A percentile compares a stretch with the other conserved stretches of the same genome.
These are phyloP conservation scores for Apeltes quadracus DNA, from an alignment of 2,113 vertebrate species.

Conservation along the genomic window DNA sequence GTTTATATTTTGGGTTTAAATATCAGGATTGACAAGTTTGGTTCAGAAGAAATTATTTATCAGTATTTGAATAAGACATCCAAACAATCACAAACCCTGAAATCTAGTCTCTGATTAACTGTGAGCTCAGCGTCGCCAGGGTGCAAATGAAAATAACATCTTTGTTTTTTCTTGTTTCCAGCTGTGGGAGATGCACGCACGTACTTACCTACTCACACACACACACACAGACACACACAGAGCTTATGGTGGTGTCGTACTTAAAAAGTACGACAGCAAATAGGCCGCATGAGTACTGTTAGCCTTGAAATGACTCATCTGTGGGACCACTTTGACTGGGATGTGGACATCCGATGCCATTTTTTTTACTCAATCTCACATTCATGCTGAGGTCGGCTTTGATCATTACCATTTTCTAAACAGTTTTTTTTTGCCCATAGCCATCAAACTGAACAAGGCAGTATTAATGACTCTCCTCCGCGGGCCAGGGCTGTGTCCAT, in stretches of 20 bases:
- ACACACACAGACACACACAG: conserved; percentile 1
- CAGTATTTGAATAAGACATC: conserved; percentile 34
- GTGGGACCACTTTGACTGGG: conserved; percentile 27
- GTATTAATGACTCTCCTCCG: conserved; percentile 35
- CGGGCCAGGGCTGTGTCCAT: conserved; percentile 13
- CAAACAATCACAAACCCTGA: conserved; percentile 43
- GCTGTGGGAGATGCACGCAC: conserved; percentile 30
- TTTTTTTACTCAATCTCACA: conserved; percentile 16
- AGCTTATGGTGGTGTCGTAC: conserved; percentile 19
- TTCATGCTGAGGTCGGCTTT: conserved; percentile 23
- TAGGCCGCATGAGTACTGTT: not conserved
- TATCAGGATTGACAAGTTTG: not conserved
- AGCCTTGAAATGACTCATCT: conserved; percentile 41
- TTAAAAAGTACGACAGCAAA: conserved; percentile 28
- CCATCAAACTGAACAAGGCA: conserved; percentile 11
- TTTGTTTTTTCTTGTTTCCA: conserved; percentile 46
- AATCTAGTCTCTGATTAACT: conserved; percentile 46
- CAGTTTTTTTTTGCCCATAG: conserved; percentile 29
- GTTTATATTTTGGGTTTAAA: conserved; percentile 1
- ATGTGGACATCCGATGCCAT: not conserved
- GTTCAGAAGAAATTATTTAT: conserved; percentile 27
- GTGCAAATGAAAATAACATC: conserved; percentile 46
- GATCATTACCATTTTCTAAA: conserved; percentile 31
- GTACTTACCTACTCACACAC: not conserved
- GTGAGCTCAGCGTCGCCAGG: conserved; percentile 19